Evolutionary conservation across 2,888 invertebrate species (phyloP).

Genomic region (Leucophenga montana): DNA sequence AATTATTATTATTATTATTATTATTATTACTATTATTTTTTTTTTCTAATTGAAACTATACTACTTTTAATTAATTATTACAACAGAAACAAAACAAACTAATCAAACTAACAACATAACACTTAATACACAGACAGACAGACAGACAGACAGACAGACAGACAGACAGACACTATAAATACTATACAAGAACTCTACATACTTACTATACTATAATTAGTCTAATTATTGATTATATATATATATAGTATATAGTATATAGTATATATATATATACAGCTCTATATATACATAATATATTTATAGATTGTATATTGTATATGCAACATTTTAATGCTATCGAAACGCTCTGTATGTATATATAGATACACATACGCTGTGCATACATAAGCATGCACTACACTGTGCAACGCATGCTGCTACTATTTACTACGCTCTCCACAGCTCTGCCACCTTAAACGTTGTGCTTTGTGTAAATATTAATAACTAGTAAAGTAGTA

Average conservation of each 20-base stretch:
- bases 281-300: too few relatives aligned
- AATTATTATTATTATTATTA: constrained; percentile 50
- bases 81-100: constrained; percentile 42
- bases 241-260: not conserved
- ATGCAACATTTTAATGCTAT: too few relatives aligned
- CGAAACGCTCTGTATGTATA: too few relatives aligned
- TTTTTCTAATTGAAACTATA: constrained; percentile 42
- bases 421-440: too few relatives aligned
- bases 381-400: too few relatives aligned
- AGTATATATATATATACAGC: too few relatives aligned
- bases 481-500: too few relatives aligned
- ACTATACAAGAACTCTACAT: not conserved
- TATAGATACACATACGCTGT: too few relatives aligned
- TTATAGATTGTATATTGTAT: too few relatives aligned
- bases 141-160: constrained; percentile 39
- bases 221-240: constrained; percentile 40
- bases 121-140: constrained; percentile 53
- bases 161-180: constrained; percentile 35
- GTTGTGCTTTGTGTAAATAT: too few relatives aligned
- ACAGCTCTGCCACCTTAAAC: too few relatives aligned
- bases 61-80: constrained; percentile 35
- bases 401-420: too few relatives aligned
- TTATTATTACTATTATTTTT: constrained; percentile 50
- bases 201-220: constrained; percentile 45
- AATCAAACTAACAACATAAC: constrained; percentile 63